Percentiles rank a stretch among this genome's conserved stretches.
Evolutionary conservation across 2,113 vertebrate species (phyloP).

Genomic region (Dascyllus trimaculatus): DNA sequence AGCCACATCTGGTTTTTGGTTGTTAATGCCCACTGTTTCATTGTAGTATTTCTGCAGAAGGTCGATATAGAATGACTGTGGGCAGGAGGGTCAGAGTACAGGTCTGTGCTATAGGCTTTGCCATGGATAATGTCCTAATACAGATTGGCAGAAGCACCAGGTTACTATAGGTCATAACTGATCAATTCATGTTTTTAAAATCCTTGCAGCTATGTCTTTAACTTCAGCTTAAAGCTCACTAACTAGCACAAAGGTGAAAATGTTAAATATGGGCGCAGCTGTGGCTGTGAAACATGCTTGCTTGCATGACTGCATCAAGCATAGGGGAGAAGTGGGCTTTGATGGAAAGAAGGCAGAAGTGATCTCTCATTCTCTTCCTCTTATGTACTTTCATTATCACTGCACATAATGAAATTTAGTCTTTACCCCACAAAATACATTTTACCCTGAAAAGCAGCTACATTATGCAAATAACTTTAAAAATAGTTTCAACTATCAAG

Average conservation of each 20-base stretch:
- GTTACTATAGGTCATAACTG: conserved; percentile 6
- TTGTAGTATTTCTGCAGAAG: conserved; percentile 24
- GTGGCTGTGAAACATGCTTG: conserved; percentile 29
- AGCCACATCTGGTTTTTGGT: conserved; percentile 15
- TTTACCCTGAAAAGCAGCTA: conserved; percentile 1
- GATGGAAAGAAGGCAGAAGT: conserved; percentile 58
- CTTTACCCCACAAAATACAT: conserved; percentile 1
- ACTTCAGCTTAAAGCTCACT: conserved; percentile 1
- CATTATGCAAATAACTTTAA: conserved; percentile 24
- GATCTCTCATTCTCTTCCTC: conserved; percentile 51
- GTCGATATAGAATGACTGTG: not conserved
- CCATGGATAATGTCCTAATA: not conserved
- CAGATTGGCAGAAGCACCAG: conserved; percentile 13
- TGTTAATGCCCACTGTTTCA: conserved; percentile 11
- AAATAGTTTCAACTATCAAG: not conserved
- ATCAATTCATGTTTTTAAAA: conserved; percentile 13
- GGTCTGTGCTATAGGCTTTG: conserved; percentile 7
- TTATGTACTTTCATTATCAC: conserved; percentile 53
- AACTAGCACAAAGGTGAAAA: not conserved
- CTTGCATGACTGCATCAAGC: conserved; percentile 47
- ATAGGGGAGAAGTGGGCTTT: conserved; percentile 31
- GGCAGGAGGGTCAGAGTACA: conserved; percentile 61
- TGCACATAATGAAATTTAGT: conserved; percentile 22
- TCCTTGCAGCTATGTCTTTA: conserved; percentile 11
- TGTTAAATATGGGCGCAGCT: conserved; percentile 41